These are phyloP conservation scores for Strix aluco DNA, from an alignment of 2,113 vertebrate species.

Conservation along the genomic window DNA sequence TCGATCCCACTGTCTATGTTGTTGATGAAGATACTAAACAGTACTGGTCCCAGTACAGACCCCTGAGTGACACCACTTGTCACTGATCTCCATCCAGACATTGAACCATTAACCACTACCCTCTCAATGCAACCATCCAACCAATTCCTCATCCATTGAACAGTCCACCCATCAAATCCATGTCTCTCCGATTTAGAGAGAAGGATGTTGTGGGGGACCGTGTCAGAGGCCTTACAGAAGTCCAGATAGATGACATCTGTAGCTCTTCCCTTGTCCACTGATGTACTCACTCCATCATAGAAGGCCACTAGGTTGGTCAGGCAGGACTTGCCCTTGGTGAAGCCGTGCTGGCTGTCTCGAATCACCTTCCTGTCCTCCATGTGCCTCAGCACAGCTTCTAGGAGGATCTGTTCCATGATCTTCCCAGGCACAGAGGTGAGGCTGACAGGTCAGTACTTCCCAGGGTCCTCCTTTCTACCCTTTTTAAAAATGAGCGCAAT, in stretches of 20 bases:
- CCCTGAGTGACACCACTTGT: not conserved
- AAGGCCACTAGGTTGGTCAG: not conserved
- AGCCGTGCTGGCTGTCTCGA: not conserved
- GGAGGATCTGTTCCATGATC: not conserved
- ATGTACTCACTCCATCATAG: not conserved
- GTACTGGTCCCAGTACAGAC: rapidly evolving
- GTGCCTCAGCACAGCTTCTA: not conserved
- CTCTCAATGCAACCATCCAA: not conserved
- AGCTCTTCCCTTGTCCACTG: not conserved
- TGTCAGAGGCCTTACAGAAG: not conserved
- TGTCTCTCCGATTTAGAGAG: not conserved
- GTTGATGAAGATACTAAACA: not conserved
- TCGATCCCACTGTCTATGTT: not conserved
- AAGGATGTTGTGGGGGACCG: not conserved
- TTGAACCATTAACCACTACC: not conserved
- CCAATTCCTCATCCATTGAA: not conserved
- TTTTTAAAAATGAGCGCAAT: not conserved
- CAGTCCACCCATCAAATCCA: not conserved
- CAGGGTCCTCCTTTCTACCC: not conserved
- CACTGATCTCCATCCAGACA: not conserved
- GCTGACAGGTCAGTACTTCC: not conserved
- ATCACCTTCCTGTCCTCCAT: not conserved
- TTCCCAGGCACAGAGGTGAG: not conserved
- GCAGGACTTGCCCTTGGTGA: not conserved
- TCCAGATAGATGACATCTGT: not conserved